A percentile compares a stretch with the other conserved stretches of the same genome.
These are phyloP conservation scores for Hyla sarda DNA, from an alignment of 2,113 vertebrate genomes.

Conservation along the genomic window DNA sequence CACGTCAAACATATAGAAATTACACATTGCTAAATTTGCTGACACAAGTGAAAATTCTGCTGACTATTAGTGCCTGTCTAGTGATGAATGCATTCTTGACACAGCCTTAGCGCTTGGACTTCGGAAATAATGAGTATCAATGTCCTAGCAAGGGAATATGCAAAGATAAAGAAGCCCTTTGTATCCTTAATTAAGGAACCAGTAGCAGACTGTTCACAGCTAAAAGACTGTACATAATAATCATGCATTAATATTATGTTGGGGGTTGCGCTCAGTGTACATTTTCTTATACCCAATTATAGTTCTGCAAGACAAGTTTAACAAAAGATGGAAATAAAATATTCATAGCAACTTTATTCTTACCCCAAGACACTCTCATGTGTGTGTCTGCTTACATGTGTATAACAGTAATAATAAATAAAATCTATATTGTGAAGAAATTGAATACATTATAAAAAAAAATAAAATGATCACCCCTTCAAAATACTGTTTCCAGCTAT, in stretches of 20 bases:
- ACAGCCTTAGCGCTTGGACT: slow-evolving; percentile 99
- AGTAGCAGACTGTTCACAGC: slow-evolving; percentile 85
- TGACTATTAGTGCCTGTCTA: slow-evolving; percentile 77
- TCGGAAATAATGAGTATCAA: slow-evolving; percentile 99
- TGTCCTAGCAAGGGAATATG: slow-evolving; percentile 97
- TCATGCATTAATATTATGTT: slow-evolving; percentile 90
- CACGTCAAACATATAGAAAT: slow-evolving; percentile 88
- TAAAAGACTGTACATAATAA: slow-evolving; percentile 95
- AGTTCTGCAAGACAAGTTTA: slow-evolving; percentile 78
- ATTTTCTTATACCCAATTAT: slow-evolving; percentile 83
- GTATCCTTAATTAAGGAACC: slow-evolving; percentile 97
- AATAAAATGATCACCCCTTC: neutral
- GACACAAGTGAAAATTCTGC: slow-evolving; percentile 87
- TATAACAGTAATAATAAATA: neutral
- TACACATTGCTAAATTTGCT: slow-evolving; percentile 97
- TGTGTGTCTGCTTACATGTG: neutral
- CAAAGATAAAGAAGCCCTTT: slow-evolving; percentile 91
- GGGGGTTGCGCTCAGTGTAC: slow-evolving; percentile 83
- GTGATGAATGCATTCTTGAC: slow-evolving; percentile 99
- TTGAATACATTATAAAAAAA: neutral
- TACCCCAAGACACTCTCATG: neutral
- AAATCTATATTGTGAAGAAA: neutral
- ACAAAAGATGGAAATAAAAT: slow-evolving; percentile 57
- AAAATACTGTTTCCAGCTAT: neutral
- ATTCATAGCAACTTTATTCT: slow-evolving; percentile 13